Base-by-base conservation (phyloP, 30 jellyfish, hydroid and myxozoan species). In the Sanderia malayensis region DNA sequence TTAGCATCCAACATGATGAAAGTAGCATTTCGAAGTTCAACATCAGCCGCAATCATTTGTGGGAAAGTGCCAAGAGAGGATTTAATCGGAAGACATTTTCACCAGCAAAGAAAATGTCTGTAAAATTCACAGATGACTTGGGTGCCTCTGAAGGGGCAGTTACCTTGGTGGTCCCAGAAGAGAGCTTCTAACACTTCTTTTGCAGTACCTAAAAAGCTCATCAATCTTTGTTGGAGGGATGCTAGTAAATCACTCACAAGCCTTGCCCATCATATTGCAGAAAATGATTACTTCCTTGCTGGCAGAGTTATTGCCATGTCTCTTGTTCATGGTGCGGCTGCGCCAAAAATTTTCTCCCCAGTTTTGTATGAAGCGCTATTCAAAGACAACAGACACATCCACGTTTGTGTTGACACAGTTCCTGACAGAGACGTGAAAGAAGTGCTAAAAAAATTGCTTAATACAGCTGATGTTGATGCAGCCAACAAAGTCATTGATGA, bases 81-180 rank as follows among this genome's bases (percentile, higher is more conserved):
- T 41, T 41, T 41, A 41, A 15, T 41, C 8, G 15, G 55, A 6
- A 8, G 15, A 6, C 55, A 6, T 41, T 6, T 15, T 41, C 55
- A 6, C 55, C 55, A 41, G 15, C 55, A 8, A 8, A 41, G 55
- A 41, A 41, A 41, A 15, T 41, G 55, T 41, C 55, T 41, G 55
- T 41, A 41, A 41, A 41, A 15, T 41, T 41, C 15, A 41, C 55
- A 6, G 55, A 41, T 41, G 55, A 41, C 15, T 8, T 6, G 8
- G 55, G 55, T 41, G 55, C 15, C 8, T 41, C 55, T 6, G 55
- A 41, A 41, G 55, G 55, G 8, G 55, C 15, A 41, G 70, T 58
- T 58, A 58, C 70, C 70, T 58, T 58, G 70, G 70, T 58, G 70
- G 70, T 58, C 70, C 70, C 44, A 58, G 70, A 58, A 25, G 70